phyloP scores from a whole-genome alignment of 2,113 vertebrate species.

The Malurus melanocephalus region DNA sequence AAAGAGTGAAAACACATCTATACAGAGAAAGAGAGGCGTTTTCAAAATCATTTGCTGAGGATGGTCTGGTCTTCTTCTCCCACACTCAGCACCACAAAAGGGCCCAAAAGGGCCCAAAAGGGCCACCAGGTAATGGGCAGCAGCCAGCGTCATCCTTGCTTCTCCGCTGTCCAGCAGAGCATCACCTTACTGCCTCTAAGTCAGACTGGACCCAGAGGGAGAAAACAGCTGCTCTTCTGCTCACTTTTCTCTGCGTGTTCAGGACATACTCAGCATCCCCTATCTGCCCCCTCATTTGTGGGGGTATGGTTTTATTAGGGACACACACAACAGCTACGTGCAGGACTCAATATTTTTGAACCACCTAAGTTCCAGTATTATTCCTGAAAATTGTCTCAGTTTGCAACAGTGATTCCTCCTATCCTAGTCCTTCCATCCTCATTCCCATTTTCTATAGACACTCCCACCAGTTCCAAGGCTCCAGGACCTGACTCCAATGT shows the following conservation, averaged over 20 bases:
- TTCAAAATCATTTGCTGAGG: background rate
- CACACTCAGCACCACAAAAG: background rate
- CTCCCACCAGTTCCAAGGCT: background rate
- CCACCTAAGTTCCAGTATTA: background rate
- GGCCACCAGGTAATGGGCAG: background rate
- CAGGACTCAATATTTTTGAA: background rate
- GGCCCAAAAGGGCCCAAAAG: background rate
- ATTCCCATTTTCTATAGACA: background rate
- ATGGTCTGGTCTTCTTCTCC: background rate
- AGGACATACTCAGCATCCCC: background rate
- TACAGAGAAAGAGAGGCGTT: background rate
- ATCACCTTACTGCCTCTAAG: background rate
- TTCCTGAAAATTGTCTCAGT: background rate
- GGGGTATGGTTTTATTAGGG: background rate
- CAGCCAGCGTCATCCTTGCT: background rate
- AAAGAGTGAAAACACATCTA: background rate
- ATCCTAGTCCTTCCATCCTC: background rate
- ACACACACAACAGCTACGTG: background rate
- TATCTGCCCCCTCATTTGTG: background rate
- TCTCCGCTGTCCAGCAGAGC: background rate
- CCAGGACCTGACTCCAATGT: accelerated
- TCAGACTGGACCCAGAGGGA: background rate
- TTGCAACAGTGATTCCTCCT: background rate
- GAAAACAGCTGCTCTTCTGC: background rate
- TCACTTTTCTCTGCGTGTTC: background rate